These are phyloP conservation scores for Albula glossodonta DNA, from an alignment of 2,113 vertebrate genomes.

Conservation along the genomic window DNA sequence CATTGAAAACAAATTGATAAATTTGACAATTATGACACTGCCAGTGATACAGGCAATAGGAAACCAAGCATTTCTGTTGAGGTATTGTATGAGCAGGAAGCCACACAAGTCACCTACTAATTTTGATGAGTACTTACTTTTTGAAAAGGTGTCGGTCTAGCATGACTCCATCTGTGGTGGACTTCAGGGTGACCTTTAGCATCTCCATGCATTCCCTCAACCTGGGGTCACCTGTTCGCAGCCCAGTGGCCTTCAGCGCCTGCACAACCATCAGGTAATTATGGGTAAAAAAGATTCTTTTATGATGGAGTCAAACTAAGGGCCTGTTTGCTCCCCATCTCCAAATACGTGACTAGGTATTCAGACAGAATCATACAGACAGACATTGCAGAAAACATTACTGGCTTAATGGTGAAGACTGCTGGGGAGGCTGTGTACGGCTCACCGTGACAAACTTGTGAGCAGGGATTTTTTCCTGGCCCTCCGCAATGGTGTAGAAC, in stretches of 20 bases:
- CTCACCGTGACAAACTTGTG: constrained; percentile 64
- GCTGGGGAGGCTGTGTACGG: neutral
- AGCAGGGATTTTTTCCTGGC: constrained; percentile 75
- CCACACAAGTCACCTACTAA: neutral
- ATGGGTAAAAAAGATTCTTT: neutral
- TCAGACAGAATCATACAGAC: neutral
- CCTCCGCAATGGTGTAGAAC: constrained; percentile 84
- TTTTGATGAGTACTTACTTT: constrained; percentile 76
- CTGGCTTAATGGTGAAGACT: neutral
- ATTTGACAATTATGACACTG: too few relatives aligned
- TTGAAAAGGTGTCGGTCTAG: constrained; percentile 95
- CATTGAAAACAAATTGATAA: too few relatives aligned
- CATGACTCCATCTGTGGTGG: constrained; percentile 89
- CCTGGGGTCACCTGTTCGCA: constrained; percentile 90
- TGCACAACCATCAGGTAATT: constrained; percentile 48
- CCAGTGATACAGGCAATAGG: too few relatives aligned
- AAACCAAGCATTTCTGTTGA: too few relatives aligned
- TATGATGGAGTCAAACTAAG: neutral
- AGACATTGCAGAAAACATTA: neutral
- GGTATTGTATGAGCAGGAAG: too few relatives aligned
- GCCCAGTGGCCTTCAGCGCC: constrained; percentile 95
- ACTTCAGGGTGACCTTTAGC: constrained; percentile 88
- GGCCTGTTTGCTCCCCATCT: neutral
- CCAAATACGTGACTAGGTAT: neutral
- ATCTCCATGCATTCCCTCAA: constrained; percentile 98